Evolutionary conservation across 2,797 vertebrate genomes (phyloP).

Genomic region (Argentina silus): DNA sequence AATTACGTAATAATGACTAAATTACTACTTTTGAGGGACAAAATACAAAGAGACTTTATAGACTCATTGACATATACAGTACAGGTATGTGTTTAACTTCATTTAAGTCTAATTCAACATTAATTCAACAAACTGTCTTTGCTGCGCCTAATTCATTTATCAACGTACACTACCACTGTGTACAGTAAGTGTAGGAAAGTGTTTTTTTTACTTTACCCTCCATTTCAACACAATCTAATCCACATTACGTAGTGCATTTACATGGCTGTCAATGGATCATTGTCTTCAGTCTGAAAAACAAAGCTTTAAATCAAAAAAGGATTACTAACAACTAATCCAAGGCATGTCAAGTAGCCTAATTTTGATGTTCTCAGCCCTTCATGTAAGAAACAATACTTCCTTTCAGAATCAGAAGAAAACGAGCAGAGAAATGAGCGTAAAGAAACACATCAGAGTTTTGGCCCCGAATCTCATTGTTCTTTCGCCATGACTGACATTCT

Average conservation of each 20-base stretch:
- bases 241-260: background rate
- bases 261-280: background rate
- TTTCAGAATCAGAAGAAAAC: conserved; percentile 41
- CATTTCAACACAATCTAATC: background rate
- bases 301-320: conserved; percentile 10
- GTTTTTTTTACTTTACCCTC: background rate
- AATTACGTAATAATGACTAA: background rate
- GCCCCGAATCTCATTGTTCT: conserved; percentile 63
- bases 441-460: conserved; percentile 42
- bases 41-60: too few relatives aligned
- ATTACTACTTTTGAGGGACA: background rate
- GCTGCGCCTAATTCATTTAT: too few relatives aligned
- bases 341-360: conserved; percentile 34
- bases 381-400: conserved; percentile 40
- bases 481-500: conserved; percentile 61
- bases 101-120: too few relatives aligned
- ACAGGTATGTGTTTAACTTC: too few relatives aligned
- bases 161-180: too few relatives aligned
- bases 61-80: too few relatives aligned
- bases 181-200: too few relatives aligned
- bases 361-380: conserved; percentile 41
- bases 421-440: conserved; percentile 30
- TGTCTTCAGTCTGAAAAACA: background rate
- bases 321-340: background rate
- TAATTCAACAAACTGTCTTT: too few relatives aligned